phyloP scores from a whole-genome alignment of 2,113 vertebrate genomes.

The Protobothrops mucrosquamatus region DNA sequence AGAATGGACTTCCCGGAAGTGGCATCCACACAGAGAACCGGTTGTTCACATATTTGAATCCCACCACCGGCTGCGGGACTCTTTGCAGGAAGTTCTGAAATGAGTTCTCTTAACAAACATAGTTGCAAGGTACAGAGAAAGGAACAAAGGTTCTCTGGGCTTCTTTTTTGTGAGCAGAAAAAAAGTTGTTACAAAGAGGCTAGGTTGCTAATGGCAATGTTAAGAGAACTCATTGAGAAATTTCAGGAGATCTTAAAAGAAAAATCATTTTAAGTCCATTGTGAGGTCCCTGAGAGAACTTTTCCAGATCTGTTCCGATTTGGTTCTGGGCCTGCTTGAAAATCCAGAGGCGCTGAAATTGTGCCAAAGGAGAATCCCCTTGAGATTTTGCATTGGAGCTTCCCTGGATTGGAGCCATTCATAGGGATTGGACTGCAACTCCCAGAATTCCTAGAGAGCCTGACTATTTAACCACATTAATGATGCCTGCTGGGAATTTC shows the following conservation, averaged over 20 bases:
- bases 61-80: background rate
- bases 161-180: background rate
- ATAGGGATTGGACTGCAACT: no score
- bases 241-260: background rate
- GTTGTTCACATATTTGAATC: no score
- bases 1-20: no score
- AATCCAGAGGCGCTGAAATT: background rate
- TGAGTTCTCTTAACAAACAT: background rate
- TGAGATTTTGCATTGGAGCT: background rate
- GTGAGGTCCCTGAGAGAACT: background rate
- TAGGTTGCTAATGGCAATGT: background rate
- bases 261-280: background rate
- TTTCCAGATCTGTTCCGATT: background rate
- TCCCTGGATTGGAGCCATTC: background rate
- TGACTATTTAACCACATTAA: background rate
- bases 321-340: background rate
- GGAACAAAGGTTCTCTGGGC: background rate
- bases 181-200: background rate
- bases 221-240: background rate
- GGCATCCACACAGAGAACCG: no score
- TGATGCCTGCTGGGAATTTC: background rate
- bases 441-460: background rate
- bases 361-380: background rate
- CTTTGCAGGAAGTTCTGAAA: background rate
- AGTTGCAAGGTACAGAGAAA: background rate